Conservation (phyloP, 2,888 invertebrate genomes). For the Sabatieria punctata region DNA sequence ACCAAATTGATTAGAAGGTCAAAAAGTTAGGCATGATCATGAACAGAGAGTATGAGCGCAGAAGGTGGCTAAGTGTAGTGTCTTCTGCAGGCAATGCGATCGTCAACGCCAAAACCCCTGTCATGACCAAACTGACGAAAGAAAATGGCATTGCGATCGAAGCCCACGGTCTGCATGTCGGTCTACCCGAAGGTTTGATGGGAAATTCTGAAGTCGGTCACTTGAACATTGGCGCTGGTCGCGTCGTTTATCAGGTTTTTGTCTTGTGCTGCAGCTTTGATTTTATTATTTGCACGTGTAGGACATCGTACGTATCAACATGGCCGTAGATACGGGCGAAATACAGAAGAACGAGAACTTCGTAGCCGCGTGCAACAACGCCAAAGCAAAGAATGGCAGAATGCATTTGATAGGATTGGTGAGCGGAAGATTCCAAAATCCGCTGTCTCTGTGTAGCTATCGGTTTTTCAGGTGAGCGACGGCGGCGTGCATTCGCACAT, state of each 20-base stretch:
- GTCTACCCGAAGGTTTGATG: conserved; percentile 37
- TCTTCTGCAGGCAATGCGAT: conserved; percentile 34
- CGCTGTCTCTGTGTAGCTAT: too few species aligned
- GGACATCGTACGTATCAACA: conserved; percentile 37
- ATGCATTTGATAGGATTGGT: conserved; percentile 35
- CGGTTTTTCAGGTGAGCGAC: conserved; percentile 28
- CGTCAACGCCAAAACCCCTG: conserved; percentile 33
- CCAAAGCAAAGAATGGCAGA: conserved; percentile 31
- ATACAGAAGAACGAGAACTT: conserved; percentile 30
- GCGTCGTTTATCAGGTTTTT: conserved; percentile 36
- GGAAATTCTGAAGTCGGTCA: conserved; percentile 38
- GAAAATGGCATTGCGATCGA: conserved; percentile 29
- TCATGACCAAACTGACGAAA: conserved; percentile 33
- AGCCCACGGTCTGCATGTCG: conserved; percentile 35
- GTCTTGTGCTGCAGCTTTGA: too few species aligned
- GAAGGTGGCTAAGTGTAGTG: too few species aligned
- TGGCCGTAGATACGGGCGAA: conserved; percentile 24
- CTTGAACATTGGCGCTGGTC: conserved; percentile 37
- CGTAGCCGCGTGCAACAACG: conserved; percentile 31
- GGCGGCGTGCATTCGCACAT: conserved; percentile 38
- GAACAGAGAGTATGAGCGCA: too few species aligned
- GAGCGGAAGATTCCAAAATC: too few species aligned
- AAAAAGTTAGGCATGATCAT: too few species aligned
- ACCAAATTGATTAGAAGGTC: too few species aligned
- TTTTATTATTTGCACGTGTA: too few species aligned